phyloP scores from a whole-genome alignment of 2,797 vertebrate genomes.

The Sus cebifrons region DNA sequence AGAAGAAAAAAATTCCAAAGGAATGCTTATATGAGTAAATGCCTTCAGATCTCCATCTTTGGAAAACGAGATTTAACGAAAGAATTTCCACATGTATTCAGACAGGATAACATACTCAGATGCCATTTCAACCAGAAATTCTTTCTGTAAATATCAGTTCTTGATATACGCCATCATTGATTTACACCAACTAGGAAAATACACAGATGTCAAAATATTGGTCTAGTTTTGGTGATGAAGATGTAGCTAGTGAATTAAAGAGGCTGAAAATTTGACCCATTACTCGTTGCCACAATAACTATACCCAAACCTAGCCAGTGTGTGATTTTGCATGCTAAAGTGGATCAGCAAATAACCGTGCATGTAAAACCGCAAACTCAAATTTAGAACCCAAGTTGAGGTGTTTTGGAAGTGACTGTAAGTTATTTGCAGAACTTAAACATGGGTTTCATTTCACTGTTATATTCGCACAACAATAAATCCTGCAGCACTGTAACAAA shows the following conservation, averaged over 20 bases:
- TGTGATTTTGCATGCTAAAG: conserved; percentile 81
- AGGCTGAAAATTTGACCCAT: conserved; percentile 74
- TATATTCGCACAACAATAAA: conserved; percentile 71
- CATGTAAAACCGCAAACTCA: conserved; percentile 81
- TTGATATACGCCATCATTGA: conserved; percentile 11
- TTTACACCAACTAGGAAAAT: conserved; percentile 46
- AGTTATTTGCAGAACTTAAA: conserved; percentile 86
- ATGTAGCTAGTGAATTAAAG: conserved; percentile 63
- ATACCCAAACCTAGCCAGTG: conserved; percentile 56
- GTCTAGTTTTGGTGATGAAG: conserved; percentile 44
- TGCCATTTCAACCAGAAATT: conserved; percentile 59
- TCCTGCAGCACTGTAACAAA: conserved; percentile 26
- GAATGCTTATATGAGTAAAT: background rate
- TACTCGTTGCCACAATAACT: conserved; percentile 72
- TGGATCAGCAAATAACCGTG: conserved; percentile 80
- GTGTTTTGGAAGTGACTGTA: conserved; percentile 77
- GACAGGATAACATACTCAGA: background rate
- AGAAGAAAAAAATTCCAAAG: background rate
- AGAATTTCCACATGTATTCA: background rate
- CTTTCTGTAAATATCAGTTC: conserved; percentile 52
- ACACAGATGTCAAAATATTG: conserved; percentile 67
- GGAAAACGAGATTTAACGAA: background rate
- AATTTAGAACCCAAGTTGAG: conserved; percentile 84
- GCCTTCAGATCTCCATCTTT: conserved; percentile 3
- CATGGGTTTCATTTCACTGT: conserved; percentile 74